These are phyloP conservation scores for Pundamilia nyererei DNA, from an alignment of 2,113 vertebrate genomes.

Conservation along the genomic window DNA sequence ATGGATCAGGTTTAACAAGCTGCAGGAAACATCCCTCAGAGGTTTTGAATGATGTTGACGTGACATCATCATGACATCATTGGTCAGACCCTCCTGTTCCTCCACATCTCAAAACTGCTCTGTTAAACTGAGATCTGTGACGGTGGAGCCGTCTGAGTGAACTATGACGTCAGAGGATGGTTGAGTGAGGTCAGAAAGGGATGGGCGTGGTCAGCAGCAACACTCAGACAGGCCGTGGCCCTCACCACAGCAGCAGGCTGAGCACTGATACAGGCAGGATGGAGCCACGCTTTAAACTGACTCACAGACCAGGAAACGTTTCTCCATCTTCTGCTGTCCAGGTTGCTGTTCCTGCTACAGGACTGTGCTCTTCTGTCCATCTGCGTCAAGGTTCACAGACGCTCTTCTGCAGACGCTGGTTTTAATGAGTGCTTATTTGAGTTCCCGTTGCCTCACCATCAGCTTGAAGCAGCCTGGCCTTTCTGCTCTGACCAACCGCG, in stretches of 20 bases:
- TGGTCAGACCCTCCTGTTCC: background rate
- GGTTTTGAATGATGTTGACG: background rate
- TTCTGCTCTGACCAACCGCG: accelerated
- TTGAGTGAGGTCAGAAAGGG: background rate
- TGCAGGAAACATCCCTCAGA: background rate
- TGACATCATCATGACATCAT: background rate
- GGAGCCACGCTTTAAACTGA: background rate
- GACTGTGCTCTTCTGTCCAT: background rate
- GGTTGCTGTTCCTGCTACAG: background rate
- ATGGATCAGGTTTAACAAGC: background rate
- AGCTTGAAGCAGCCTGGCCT: background rate
- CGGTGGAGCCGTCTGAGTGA: background rate
- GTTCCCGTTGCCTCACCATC: background rate
- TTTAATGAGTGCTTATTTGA: background rate
- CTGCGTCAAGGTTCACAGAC: background rate
- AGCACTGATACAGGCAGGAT: background rate
- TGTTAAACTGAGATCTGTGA: background rate
- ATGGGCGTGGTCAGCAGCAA: background rate
- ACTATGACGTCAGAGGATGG: background rate
- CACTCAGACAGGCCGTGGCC: accelerated
- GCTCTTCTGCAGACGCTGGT: background rate
- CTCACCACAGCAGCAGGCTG: background rate
- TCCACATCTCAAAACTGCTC: background rate
- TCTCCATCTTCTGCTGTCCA: background rate
- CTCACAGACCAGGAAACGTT: background rate